Conservation (phyloP, 2,888 invertebrate genomes). For the Aleiodes testaceus region DNA sequence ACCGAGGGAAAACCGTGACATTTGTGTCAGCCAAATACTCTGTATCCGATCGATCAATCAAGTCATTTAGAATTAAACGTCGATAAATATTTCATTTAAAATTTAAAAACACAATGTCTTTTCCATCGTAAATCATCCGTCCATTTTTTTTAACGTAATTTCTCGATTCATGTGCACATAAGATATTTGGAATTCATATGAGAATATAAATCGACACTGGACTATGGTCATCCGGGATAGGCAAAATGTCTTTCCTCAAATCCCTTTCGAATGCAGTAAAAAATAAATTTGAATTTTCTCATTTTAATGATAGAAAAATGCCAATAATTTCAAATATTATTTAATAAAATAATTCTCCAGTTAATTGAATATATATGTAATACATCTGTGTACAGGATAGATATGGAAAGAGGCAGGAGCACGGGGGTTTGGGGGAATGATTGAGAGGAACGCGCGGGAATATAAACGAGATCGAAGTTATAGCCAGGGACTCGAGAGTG, state of each 20-base stretch:
- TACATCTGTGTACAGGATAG: slow-evolving; percentile 13
- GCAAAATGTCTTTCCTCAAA: slow-evolving; percentile 30
- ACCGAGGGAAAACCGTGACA: background rate
- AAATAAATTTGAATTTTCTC: background rate
- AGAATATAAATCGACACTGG: slow-evolving; percentile 43
- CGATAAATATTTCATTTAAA: no score
- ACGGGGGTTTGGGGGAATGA: slow-evolving; percentile 15
- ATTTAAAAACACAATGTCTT: no score
- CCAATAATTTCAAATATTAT: no score
- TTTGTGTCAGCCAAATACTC: no score
- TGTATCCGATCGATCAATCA: slow-evolving; percentile 3
- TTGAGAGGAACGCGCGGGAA: slow-evolving; percentile 27
- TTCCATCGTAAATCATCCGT: background rate
- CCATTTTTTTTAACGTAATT: slow-evolving; percentile 68
- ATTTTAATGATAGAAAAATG: no score
- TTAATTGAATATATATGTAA: slow-evolving; percentile 35
- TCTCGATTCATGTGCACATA: slow-evolving; percentile 68
- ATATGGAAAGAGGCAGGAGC: background rate
- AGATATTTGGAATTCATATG: slow-evolving; percentile 51
- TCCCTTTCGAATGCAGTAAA: background rate
- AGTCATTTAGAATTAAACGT: no score
- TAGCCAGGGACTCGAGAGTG: slow-evolving; percentile 7
- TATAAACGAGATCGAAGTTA: slow-evolving; percentile 35
- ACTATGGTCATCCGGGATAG: slow-evolving; percentile 55
- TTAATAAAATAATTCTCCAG: no score